phyloP scores from a whole-genome alignment of 2,888 invertebrate genomes.

The Geophilus truncorum region DNA sequence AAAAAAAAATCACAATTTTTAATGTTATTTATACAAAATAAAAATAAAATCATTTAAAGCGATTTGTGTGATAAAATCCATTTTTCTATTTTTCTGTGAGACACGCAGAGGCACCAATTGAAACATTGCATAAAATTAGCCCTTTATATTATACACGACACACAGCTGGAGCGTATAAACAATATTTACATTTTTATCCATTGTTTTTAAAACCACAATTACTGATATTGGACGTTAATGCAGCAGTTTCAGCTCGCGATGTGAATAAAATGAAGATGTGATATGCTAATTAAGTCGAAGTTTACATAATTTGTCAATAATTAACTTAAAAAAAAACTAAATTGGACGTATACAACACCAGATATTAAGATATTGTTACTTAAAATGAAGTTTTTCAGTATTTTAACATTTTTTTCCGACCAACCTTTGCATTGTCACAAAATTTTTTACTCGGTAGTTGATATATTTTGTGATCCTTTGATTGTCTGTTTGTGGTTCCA shows the following conservation, averaged over 20 bases:
- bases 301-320: neutral
- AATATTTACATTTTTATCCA: neutral
- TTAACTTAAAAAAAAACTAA: no score
- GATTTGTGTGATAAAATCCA: neutral
- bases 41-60: neutral
- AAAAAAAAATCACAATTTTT: neutral
- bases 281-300: neutral
- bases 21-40: neutral
- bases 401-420: no score
- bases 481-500: neutral
- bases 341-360: neutral
- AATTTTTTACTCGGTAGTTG: no score
- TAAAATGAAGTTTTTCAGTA: no score
- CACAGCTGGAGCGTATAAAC: neutral
- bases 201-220: neutral
- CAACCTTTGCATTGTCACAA: no score
- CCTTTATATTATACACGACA: neutral
- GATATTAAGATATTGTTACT: no score
- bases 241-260: neutral
- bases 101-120: neutral
- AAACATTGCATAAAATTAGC: neutral
- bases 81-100: neutral
- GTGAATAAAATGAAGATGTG: neutral
- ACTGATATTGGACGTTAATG: neutral
- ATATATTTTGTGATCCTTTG: neutral